Conservation (phyloP, 2,888 invertebrate species). For the Dinocampus coccinellae region DNA sequence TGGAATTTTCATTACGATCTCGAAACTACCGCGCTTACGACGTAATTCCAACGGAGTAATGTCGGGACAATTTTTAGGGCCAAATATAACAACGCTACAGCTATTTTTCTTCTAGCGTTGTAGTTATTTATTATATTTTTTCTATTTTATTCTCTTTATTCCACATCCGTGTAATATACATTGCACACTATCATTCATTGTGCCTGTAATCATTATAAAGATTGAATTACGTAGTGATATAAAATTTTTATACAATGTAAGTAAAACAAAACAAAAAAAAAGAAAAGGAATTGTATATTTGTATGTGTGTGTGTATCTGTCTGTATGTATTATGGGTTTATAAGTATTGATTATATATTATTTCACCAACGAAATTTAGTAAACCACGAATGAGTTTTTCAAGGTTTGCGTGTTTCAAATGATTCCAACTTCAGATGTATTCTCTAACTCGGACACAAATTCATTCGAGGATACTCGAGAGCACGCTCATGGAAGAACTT, state of each 20-base stretch:
- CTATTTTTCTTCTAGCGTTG: conserved; percentile 3
- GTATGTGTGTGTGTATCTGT: too few species aligned
- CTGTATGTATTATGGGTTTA: too few species aligned
- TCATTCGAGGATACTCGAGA: background rate
- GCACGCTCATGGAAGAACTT: conserved; percentile 22
- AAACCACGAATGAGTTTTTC: conserved; percentile 3
- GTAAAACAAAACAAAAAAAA: background rate
- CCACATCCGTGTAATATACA: conserved; percentile 19
- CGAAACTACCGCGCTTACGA: conserved; percentile 47
- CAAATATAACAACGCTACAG: conserved; percentile 37
- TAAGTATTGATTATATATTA: background rate
- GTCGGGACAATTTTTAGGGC: conserved; percentile 42
- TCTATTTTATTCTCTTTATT: conserved; percentile 21
- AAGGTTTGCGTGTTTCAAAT: conserved; percentile 16
- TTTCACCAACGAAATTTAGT: background rate
- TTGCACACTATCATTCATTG: conserved; percentile 20
- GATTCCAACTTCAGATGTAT: conserved; percentile 14
- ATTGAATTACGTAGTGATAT: conserved; percentile 3
- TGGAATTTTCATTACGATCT: conserved; percentile 47
- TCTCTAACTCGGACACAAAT: conserved; percentile 18
- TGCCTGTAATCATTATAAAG: conserved; percentile 22
- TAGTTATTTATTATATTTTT: conserved; percentile 27
- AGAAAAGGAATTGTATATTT: too few species aligned
- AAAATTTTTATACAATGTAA: background rate
- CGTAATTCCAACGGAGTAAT: conserved; percentile 45